Evolutionary conservation across 1,140 invertebrate genomes (phyloP), one percentile per base, ranked within the genome.

Genomic region (Ceratosolen fusciceps): DNA sequence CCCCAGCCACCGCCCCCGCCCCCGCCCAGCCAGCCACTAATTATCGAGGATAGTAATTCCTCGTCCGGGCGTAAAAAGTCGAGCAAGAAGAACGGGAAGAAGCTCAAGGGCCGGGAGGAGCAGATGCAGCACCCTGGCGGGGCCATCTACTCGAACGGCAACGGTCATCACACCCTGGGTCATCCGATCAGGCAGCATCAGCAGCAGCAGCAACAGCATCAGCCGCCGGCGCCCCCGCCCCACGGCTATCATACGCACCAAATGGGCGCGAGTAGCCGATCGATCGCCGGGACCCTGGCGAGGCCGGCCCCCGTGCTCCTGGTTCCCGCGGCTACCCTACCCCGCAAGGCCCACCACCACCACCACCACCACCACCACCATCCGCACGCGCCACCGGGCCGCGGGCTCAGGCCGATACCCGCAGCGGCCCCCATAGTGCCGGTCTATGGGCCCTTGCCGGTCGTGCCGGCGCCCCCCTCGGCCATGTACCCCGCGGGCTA

Each of bases 1-100:
- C 95, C 96, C 4, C 96, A 95, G 34, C 96, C 95, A 0, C 93
- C 94, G 0, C 94, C 93, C 0, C 93, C 93, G 1, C 92, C 92
- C 0, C 89, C 92, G 21, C 84, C 91, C 8, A 88, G 87, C 0
- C 88, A 90, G 26, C 90, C 88, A 82, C 2, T 85, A 83, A 4
- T 87, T 85, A 0, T 74, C 82, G n/a, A 84, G 83, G 77, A 79
- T 1, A n/a, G 37, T n/a, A 34, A 43, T 24, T 60, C 43, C 4
- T 16, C 54, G 3, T 24, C 60, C 29, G 21, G 16, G 0, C 87
- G 86, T 34, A 90, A 90, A 73, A 91, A 91, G 83, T 81, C 85
- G 29, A 90, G 87, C 70, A 91, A 92, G 79, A 92, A 92, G 77
- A 71, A 88, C 1, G n/a, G n/a, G n/a, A 90, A 91, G 52, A 91